Base-by-base conservation (phyloP, 2,113 vertebrate species). In the Uropsilus gracilis region DNA sequence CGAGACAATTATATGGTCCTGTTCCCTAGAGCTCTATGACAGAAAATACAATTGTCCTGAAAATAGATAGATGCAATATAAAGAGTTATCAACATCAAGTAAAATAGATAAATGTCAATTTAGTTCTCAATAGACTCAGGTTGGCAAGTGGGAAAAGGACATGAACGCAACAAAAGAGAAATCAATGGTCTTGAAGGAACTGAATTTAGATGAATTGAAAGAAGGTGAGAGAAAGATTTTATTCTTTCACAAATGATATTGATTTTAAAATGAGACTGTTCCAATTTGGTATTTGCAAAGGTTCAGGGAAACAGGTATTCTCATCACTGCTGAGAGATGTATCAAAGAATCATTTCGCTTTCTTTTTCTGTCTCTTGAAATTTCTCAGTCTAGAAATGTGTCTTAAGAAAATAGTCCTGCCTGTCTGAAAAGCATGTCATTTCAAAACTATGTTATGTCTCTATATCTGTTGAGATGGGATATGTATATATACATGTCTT, bases 211-310 rank as follows among this genome's bases (percentile, higher is more conserved):
- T 22, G 53, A 55, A 55, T 55, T 55, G 53, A 55, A 55, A 55
- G 53, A 55, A 55, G 6, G 53, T 55, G 53, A 55, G 42, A 90
- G 59, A 7, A 63, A 61, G 8, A n/a, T 42, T 42, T 64, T 46
- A 53, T 91, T n/a, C 42, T 7, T 76, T 71, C 55, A 5, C 3
- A 72, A 89, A 32, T 13, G 61, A n/a, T 57, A 59, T 57, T 61
- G 50, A 87, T 91, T 88, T 87, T 11, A 34, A 91, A 88, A 87
- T n/a, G 26, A 91, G 39, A 91, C 39, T 22, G 8, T 46, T 16
- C 24, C 13, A 85, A 82, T 18, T 32, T 17, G 57, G 2, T 32
- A 37, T 42, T 92, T 17, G 28, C 18, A n/a, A 83, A 80, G 16
- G 8, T 53, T 24, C 32, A 80, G 59, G 53, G 8, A 59, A 83